Conservation (phyloP, 2,797 vertebrate genomes). For the Enteromius thamalakanensis region DNA sequence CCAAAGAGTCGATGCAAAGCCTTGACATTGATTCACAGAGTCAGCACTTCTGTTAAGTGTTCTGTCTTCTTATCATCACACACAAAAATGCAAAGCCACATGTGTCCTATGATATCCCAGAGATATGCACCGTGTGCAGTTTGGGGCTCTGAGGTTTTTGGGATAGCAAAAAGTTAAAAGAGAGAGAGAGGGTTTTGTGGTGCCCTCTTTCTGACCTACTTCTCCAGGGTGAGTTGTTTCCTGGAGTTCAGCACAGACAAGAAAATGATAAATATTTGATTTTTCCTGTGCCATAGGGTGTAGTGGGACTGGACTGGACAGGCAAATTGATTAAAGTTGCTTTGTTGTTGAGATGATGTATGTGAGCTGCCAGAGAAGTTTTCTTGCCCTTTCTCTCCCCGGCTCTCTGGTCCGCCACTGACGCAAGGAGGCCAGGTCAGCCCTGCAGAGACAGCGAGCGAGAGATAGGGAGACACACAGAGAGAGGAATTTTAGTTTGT, state of each 20-base stretch:
- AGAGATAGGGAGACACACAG: slow-evolving; percentile 51
- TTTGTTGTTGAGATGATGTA: slow-evolving; percentile 68
- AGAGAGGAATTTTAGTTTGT: slow-evolving; percentile 52
- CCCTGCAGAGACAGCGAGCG: slow-evolving; percentile 53
- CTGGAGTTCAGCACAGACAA: slow-evolving; percentile 56
- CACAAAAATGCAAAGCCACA: not conserved
- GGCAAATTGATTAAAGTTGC: slow-evolving; percentile 65
- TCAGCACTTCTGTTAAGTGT: slow-evolving; percentile 32
- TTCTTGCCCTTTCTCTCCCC: slow-evolving; percentile 59
- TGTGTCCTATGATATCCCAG: slow-evolving; percentile 2
- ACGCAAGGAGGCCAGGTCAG: slow-evolving; percentile 61
- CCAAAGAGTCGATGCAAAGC: slow-evolving; percentile 19
- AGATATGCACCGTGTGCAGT: slow-evolving; percentile 39
- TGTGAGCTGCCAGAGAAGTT: slow-evolving; percentile 64
- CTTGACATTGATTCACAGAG: slow-evolving; percentile 29
- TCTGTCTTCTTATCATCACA: not conserved
- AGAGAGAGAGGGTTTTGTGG: slow-evolving; percentile 22
- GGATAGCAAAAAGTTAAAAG: slow-evolving; percentile 35
- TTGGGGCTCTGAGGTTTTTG: slow-evolving; percentile 18
- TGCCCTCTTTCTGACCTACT: slow-evolving; percentile 59
- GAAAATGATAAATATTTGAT: slow-evolving; percentile 58
- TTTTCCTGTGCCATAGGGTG: slow-evolving; percentile 55
- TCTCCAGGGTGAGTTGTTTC: slow-evolving; percentile 52
- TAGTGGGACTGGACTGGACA: slow-evolving; percentile 59
- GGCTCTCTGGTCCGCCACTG: slow-evolving; percentile 51